These are phyloP conservation scores for Rotaria socialis DNA, from an alignment of 2,888 invertebrate species.

Conservation along the genomic window DNA sequence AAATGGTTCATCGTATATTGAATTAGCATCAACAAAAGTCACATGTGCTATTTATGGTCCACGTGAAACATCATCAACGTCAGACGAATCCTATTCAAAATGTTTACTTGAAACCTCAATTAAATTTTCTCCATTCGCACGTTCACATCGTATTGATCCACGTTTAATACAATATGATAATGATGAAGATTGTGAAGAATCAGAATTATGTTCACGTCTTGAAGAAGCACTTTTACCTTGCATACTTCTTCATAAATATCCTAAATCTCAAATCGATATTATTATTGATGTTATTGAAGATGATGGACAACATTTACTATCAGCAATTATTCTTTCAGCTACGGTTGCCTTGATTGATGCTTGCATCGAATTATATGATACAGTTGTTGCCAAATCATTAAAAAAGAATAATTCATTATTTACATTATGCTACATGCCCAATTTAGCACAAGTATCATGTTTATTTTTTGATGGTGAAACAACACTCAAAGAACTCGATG, in stretches of 20 bases:
- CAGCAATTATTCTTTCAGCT: slow-evolving; percentile 39
- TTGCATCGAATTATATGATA: slow-evolving; percentile 45
- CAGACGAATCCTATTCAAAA: slow-evolving; percentile 42
- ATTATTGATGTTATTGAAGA: slow-evolving; percentile 43
- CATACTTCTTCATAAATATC: slow-evolving; percentile 46
- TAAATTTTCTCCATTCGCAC: slow-evolving; percentile 42
- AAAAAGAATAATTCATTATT: slow-evolving; percentile 35
- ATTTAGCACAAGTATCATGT: slow-evolving; percentile 44
- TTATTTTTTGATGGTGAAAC: slow-evolving; percentile 42
- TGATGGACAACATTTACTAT: slow-evolving; percentile 40
- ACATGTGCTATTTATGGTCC: slow-evolving; percentile 45
- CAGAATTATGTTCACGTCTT: slow-evolving; percentile 41
- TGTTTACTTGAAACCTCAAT: slow-evolving; percentile 42
- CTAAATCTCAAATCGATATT: slow-evolving; percentile 46
- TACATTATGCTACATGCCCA: slow-evolving; percentile 45
- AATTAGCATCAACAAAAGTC: slow-evolving; percentile 40
- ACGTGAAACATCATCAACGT: slow-evolving; percentile 38
- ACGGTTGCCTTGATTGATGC: slow-evolving; percentile 44
- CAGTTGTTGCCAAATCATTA: slow-evolving; percentile 39
- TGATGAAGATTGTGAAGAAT: slow-evolving; percentile 38
- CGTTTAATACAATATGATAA: slow-evolving; percentile 42
- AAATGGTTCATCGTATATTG: slow-evolving; percentile 44
- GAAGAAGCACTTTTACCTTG: slow-evolving; percentile 45
- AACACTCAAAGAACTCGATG: neutral
- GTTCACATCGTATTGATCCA: slow-evolving; percentile 40